phyloP scores from a whole-genome alignment of 2,797 vertebrate genomes.

The Columba guinea region DNA sequence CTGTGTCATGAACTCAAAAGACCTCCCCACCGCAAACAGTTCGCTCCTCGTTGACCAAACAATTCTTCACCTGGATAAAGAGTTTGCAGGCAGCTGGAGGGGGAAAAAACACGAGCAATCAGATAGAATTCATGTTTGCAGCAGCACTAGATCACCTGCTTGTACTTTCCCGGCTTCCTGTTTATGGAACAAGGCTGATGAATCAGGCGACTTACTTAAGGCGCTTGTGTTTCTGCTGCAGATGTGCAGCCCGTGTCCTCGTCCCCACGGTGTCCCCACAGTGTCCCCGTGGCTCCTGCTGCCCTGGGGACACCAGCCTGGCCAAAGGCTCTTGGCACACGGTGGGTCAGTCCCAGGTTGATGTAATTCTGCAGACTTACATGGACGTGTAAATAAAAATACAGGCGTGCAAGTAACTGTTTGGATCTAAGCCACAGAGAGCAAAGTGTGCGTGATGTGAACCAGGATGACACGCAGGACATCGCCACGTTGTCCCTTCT shows the following conservation, averaged over 20 bases:
- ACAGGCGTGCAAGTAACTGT: background rate
- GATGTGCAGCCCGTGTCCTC: accelerated
- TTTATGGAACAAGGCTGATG: background rate
- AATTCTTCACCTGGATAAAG: background rate
- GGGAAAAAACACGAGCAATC: background rate
- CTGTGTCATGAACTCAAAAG: accelerated
- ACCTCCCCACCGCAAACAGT: background rate
- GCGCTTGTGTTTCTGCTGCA: background rate
- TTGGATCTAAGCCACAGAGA: background rate
- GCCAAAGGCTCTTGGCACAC: no score
- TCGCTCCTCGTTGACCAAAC: background rate
- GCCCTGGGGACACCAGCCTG: no score
- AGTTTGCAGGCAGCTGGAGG: background rate
- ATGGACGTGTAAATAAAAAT: background rate
- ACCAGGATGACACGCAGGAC: accelerated
- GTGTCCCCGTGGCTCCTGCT: background rate
- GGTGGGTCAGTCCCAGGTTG: no score
- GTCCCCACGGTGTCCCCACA: no score
- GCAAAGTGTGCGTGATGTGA: accelerated
- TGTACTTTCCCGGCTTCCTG: conserved; percentile 52
- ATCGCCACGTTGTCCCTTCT: accelerated
- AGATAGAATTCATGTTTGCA: background rate
- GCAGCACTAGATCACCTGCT: conserved; percentile 3
- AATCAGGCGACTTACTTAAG: background rate
- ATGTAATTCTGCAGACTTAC: background rate